Percentiles rank a stretch among this genome's conserved stretches.
Conservation (phyloP, 1,140 invertebrate species). For the Camponotus pennsylvanicus region DNA sequence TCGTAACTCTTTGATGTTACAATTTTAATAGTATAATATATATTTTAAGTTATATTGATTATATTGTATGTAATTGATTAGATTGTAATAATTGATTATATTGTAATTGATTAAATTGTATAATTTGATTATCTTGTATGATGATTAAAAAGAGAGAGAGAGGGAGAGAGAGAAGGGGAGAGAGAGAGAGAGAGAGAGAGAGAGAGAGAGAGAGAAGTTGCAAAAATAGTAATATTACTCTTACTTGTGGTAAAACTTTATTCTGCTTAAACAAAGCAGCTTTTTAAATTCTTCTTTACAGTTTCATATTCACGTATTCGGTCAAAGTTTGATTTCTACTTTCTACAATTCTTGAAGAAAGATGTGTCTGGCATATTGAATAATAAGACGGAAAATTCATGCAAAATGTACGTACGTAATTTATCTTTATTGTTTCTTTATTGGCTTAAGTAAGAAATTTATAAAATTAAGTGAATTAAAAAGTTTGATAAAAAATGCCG, state of each 20-base stretch:
- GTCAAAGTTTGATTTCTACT: background rate
- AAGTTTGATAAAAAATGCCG: background rate
- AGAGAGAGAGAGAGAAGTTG: too few relatives aligned
- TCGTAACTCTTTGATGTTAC: too few relatives aligned
- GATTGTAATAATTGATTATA: too few relatives aligned
- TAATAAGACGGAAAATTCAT: background rate
- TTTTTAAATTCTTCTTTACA: background rate
- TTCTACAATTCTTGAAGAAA: background rate
- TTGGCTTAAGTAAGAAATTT: background rate
- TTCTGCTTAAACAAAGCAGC: background rate
- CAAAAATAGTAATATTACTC: background rate
- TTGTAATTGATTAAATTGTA: too few relatives aligned
- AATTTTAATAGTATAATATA: too few relatives aligned
- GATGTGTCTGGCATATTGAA: background rate
- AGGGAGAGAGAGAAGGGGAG: too few relatives aligned
- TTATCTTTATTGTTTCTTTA: background rate
- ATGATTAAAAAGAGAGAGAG: too few relatives aligned
- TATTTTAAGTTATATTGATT: too few relatives aligned
- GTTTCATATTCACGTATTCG: background rate
- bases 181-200: too few relatives aligned
- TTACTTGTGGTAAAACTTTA: background rate
- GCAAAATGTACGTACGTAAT: background rate
- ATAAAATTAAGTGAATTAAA: background rate
- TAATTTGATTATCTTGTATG: too few relatives aligned
- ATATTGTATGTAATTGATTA: too few relatives aligned